These are phyloP conservation scores for Xylophagus ater DNA, from an alignment of 2,888 invertebrate genomes.

Conservation along the genomic window DNA sequence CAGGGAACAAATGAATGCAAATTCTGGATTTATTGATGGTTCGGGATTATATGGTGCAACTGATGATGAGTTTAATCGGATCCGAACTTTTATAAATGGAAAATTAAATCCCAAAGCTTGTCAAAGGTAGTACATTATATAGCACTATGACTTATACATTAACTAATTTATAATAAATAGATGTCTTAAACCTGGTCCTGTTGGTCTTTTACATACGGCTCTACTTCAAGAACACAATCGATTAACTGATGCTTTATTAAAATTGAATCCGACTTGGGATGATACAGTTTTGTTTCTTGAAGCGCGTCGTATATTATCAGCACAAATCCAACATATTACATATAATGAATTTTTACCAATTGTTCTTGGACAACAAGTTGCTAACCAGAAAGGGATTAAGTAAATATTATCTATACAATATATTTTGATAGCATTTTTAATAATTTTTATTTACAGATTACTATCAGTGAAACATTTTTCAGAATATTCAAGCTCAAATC, in stretches of 20 bases:
- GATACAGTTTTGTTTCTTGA: constrained; percentile 67
- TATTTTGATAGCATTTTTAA: neutral
- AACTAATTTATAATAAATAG: constrained; percentile 25
- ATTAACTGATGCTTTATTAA: constrained; percentile 55
- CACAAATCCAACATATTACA: constrained; percentile 74
- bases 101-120: constrained; percentile 57
- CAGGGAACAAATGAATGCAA: constrained; percentile 77
- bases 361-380: constrained; percentile 49
- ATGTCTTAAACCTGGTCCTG: constrained; percentile 51
- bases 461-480: constrained; percentile 62
- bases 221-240: constrained; percentile 70
- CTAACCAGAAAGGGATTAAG: constrained; percentile 43
- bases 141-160: constrained; percentile 9
- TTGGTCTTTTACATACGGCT: constrained; percentile 60
- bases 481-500: constrained; percentile 70
- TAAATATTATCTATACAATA: constrained; percentile 29
- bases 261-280: constrained; percentile 67
- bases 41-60: constrained; percentile 73
- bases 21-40: constrained; percentile 72
- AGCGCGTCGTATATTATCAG: constrained; percentile 60
- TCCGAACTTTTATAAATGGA: constrained; percentile 61
- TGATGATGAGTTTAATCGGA: constrained; percentile 54
- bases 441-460: constrained; percentile 39
- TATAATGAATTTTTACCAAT: constrained; percentile 73
- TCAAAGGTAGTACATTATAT: constrained; percentile 40